phyloP scores from a whole-genome alignment of 2,797 vertebrate genomes.

The Cyprinella venusta region DNA sequence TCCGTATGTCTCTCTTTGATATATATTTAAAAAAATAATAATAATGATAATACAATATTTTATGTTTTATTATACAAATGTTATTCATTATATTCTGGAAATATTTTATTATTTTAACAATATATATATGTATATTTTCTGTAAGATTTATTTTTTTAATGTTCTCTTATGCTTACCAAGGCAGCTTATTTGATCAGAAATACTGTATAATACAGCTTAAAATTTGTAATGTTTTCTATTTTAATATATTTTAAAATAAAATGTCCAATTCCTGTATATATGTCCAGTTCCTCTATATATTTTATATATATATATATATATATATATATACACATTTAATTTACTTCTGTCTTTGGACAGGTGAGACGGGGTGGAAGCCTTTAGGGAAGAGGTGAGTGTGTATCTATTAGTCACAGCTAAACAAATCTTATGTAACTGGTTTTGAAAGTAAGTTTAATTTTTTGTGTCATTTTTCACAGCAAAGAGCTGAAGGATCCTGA shows the following conservation, averaged over 20 bases:
- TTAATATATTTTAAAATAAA: neutral
- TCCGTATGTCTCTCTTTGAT: slow-evolving; percentile 80
- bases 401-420: neutral
- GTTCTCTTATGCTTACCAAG: neutral
- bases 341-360: slow-evolving; percentile 63
- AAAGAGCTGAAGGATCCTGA: slow-evolving; percentile 97
- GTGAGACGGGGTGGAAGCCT: slow-evolving; percentile 96
- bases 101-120: neutral
- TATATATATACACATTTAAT: too few species aligned
- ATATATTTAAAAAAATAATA: too few species aligned
- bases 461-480: slow-evolving; percentile 71
- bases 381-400: slow-evolving; percentile 84
- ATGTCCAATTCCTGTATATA: neutral
- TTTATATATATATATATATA: too few species aligned
- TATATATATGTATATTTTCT: neutral
- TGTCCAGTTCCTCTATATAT: too few species aligned
- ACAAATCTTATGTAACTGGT: neutral
- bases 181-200: neutral
- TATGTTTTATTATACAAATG: neutral
- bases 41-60: neutral
- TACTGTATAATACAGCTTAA: neutral
- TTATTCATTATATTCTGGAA: too few species aligned
- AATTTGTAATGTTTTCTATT: neutral
- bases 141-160: too few species aligned
- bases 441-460: neutral